Evolutionary conservation across 2,113 vertebrate genomes (phyloP).

Genomic region (Coturnix japonica): DNA sequence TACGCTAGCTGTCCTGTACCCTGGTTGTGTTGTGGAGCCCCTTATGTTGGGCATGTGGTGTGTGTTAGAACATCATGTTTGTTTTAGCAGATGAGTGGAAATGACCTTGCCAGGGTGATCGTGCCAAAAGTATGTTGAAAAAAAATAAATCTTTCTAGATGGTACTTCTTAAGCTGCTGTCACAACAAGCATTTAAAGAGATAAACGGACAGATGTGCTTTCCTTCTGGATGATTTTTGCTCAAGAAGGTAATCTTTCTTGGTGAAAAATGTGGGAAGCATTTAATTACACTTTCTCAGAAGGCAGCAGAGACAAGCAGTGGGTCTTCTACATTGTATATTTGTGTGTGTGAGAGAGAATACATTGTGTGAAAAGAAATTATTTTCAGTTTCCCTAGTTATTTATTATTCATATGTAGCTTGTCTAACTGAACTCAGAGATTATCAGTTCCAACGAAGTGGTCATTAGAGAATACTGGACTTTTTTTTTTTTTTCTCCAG

Average conservation of each 20-base stretch:
- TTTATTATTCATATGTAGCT: background rate
- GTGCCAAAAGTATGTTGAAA: background rate
- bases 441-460: constrained; percentile 1
- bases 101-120: background rate
- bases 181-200: background rate
- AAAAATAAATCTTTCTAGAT: background rate
- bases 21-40: background rate
- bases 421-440: background rate
- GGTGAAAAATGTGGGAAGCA: background rate
- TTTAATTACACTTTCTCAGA: background rate
- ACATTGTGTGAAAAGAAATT: background rate
- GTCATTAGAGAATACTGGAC: background rate
- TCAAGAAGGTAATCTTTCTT: background rate
- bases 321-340: background rate
- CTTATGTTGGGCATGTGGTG: accelerated
- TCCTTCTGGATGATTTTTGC: background rate
- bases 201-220: background rate
- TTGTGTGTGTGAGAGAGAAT: background rate
- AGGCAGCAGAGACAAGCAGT: background rate
- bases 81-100: background rate
- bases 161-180: background rate
- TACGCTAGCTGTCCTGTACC: background rate
- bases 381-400: background rate
- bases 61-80: background rate
- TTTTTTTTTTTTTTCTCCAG: background rate